Evolutionary conservation across 2,113 vertebrate genomes (phyloP), one percentile per base, ranked within the genome.

Genomic region (Talpa occidentalis): DNA sequence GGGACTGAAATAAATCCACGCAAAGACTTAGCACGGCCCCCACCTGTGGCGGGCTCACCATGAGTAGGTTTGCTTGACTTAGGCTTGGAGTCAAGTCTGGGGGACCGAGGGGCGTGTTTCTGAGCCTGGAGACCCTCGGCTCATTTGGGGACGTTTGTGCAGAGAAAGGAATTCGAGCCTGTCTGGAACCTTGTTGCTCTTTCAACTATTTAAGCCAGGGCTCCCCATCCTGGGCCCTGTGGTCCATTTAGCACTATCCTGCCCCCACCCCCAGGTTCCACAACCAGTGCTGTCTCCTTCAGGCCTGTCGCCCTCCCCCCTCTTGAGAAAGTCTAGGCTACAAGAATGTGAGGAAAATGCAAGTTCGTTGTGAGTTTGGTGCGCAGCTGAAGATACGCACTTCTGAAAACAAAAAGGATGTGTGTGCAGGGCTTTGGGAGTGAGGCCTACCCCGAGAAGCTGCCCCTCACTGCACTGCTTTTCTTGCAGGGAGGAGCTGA

Each of bases 401-500:
- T 52, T 52, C 54, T 56, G 6, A 11, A 56, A 56, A 7, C 21
- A 56, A 56, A 56, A 56, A 22, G 9, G 49, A 52, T 22, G 21
- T 54, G 52, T 22, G 21, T 56, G 54, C 5, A 56, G 54, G 54
- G 26, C 1, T 5, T n/a, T 40, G 56, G 30, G 62, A 30, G 12
- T 0, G 2, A 21, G 77, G 24, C 40, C n/a, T 62, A 5, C 42
- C 28, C 7, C 24, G 32, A 12, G 6, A 10, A 6, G 32, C 54
- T 37, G 47, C 5, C 3, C 15, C 52, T 87, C 49, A 93, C 0
- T 3, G 24, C 0, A 22, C 30, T 56, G 10, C 70, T 90, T 85
- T 47, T 85, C 72, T 94, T 94, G 66, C 88, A 96, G 97, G 91
- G 62, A 74, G 14, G 64, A 73, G 82, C 97, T 62, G 90, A 98